Evolutionary conservation across 2,113 vertebrate genomes (phyloP).

Genomic region (Egretta garzetta): DNA sequence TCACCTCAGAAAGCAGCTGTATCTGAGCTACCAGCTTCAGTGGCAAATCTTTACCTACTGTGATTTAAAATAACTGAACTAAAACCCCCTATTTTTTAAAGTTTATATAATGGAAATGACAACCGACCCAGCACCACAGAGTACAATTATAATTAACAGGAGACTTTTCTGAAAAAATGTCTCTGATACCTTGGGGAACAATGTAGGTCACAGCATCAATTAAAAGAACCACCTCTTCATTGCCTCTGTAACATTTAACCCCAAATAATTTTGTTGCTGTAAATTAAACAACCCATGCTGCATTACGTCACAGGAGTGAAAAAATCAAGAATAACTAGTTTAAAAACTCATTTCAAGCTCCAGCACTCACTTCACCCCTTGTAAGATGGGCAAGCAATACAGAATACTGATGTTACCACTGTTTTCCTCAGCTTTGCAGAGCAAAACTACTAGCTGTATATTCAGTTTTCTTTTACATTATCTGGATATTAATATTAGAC

Average conservation of each 20-base stretch:
- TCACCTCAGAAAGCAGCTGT: neutral
- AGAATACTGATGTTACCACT: neutral
- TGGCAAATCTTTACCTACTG: neutral
- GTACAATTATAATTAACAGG: constrained; percentile 53
- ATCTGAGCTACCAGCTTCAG: neutral
- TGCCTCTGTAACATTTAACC: constrained; percentile 16
- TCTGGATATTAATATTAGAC: neutral
- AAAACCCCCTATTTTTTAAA: neutral
- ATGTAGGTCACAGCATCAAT: constrained; percentile 60
- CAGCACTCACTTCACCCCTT: neutral
- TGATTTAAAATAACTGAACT: neutral
- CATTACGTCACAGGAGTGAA: neutral
- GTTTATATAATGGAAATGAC: constrained; percentile 33
- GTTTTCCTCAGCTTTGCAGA: neutral
- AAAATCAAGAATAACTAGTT: neutral
- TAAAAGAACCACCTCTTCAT: constrained; percentile 39
- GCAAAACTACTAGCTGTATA: neutral
- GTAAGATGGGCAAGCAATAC: neutral
- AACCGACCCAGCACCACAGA: constrained; percentile 41
- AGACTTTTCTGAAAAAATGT: constrained; percentile 20
- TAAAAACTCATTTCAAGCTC: neutral
- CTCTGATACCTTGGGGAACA: constrained; percentile 19
- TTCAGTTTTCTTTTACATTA: neutral
- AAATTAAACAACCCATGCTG: neutral
- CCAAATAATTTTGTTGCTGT: neutral